Conservation (phyloP, 2,888 invertebrate genomes). For the Pristionchus mayeri region DNA sequence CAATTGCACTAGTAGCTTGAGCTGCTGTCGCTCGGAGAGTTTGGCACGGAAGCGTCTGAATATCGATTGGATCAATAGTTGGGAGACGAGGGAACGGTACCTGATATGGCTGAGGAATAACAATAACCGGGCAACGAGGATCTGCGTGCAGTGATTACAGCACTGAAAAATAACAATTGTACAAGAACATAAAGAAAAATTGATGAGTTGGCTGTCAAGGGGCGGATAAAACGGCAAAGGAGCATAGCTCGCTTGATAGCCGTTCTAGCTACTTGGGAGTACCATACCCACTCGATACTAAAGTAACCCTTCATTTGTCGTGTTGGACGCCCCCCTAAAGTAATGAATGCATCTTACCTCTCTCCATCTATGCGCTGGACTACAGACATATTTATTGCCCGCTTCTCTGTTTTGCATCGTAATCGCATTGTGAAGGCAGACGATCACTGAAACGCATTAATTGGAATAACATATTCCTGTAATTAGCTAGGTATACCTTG, state of each 20-base stretch:
- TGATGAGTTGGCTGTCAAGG: too few relatives aligned
- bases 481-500: conserved; percentile 55
- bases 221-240: too few relatives aligned
- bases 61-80: conserved; percentile 3
- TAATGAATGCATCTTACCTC: too few relatives aligned
- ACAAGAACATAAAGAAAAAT: not conserved
- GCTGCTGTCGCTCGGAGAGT: conserved; percentile 80
- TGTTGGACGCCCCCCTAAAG: too few relatives aligned
- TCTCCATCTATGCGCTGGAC: conserved; percentile 81
- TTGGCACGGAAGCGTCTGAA: conserved; percentile 80
- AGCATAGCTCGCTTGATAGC: too few relatives aligned
- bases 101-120: conserved; percentile 80
- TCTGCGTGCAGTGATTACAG: conserved; percentile 64
- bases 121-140: conserved; percentile 80
- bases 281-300: too few relatives aligned
- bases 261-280: too few relatives aligned
- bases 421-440: conserved; percentile 81
- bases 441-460: conserved; percentile 78
- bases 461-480: not conserved
- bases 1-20: conserved; percentile 81
- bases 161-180: conserved; percentile 51
- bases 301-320: too few relatives aligned
- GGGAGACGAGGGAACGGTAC: not conserved
- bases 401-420: conserved; percentile 82
- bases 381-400: conserved; percentile 81